Percentiles rank a stretch among this genome's conserved stretches.
phyloP scores from a whole-genome alignment of 2,888 invertebrate species.

The Thysanoteuthis rhombus region DNA sequence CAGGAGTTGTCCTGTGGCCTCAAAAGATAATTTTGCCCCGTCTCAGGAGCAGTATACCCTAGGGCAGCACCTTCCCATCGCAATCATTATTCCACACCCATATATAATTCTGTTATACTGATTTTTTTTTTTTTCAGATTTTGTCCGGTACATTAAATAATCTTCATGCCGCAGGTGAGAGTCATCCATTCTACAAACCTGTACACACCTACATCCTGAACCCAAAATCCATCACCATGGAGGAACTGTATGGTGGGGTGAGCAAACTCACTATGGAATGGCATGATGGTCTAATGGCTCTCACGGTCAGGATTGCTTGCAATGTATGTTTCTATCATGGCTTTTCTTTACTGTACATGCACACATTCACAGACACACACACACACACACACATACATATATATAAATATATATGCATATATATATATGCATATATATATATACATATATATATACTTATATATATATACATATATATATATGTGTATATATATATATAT shows the following conservation, averaged over 20 bases:
- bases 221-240: constrained; percentile 87
- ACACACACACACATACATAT: background rate
- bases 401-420: background rate
- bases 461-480: too few relatives aligned
- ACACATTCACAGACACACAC: background rate
- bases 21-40: too few relatives aligned
- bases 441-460: too few relatives aligned
- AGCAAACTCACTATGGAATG: constrained; percentile 86
- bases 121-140: constrained; percentile 70
- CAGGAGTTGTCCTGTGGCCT: too few relatives aligned
- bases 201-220: constrained; percentile 85
- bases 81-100: background rate
- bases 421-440: too few relatives aligned
- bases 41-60: too few relatives aligned
- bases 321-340: constrained; percentile 66
- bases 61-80: too few relatives aligned
- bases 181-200: constrained; percentile 74
- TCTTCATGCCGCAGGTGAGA: constrained; percentile 70
- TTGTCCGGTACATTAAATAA: constrained; percentile 78
- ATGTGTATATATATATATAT: too few relatives aligned
- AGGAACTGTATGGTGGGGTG: constrained; percentile 88
- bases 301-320: constrained; percentile 75
- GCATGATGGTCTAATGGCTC: constrained; percentile 87
- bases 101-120: background rate
- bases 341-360: background rate